Base-by-base conservation (phyloP, 2,113 vertebrate species). In the Cheirogaleus medius region DNA sequence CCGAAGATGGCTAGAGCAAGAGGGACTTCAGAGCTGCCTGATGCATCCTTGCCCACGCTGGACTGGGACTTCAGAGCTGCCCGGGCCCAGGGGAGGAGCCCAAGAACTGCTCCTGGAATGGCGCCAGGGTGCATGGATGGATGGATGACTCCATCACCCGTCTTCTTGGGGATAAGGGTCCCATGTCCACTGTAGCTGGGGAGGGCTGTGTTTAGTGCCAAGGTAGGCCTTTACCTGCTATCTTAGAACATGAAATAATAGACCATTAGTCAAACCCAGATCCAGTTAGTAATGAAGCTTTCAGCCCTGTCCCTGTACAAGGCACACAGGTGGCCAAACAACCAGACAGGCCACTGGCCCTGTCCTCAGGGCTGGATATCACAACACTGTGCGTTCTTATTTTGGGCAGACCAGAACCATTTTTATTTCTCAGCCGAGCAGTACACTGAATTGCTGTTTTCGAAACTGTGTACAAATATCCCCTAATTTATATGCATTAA, bases 401-500 rank as follows among this genome's bases (percentile, higher is more conserved):
- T 60, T 56, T 20, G 18, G 52, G 9, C 64, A 42, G 21, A 90
- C 27, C 64, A 56, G 39, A 95, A 78, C 6, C 84, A 84, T 68
- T 39, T 71, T 87, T 81, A 42, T 82, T 81, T 73, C 85, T 81
- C 54, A 58, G 25, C 78, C 4, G 12, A 97, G 63, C 29, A 37
- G 54, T 37, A 68, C 77, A 54, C 20, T 15, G 66, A 89, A 80
- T 71, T 14, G 25, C 68, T 37, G n/a, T 83, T 87, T 94, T 4
- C 14, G 64, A 78, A 96, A 77, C 73, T 23, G 42, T 76, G 64
- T 42, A 96, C 66, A 58, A 77, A 93, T 6, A 34, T 93, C 68
- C 32, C 89, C 91, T 94, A 60, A 83, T 97, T 94, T 89, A 97
- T 91, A 97, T 87, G 95, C 95, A 93, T 95, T 96, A 91, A 94